phyloP scores from a whole-genome alignment of 2,888 invertebrate species.

The Laspeyria flexula region DNA sequence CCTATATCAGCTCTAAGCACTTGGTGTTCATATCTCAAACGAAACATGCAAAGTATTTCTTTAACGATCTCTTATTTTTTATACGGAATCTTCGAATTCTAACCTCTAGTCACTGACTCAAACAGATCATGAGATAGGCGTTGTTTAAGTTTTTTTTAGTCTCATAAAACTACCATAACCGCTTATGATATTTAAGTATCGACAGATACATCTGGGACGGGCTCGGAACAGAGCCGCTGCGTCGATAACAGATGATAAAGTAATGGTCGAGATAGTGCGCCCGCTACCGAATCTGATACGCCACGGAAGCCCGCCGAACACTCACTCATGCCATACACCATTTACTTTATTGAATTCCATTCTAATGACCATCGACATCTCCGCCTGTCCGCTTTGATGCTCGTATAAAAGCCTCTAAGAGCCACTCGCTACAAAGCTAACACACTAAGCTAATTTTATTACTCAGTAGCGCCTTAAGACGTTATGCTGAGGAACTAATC shows the following conservation, averaged over 20 bases:
- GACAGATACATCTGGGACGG: conserved; percentile 72
- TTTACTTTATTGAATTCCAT: conserved; percentile 74
- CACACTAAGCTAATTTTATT: conserved; percentile 62
- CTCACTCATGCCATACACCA: conserved; percentile 62
- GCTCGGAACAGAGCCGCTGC: conserved; percentile 49
- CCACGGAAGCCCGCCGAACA: conserved; percentile 68
- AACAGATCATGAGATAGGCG: conserved; percentile 69
- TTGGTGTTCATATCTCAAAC: conserved; percentile 57
- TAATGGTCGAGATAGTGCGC: conserved; percentile 70
- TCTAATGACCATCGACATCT: conserved; percentile 69
- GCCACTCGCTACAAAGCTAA: conserved; percentile 30
- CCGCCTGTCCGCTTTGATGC: conserved; percentile 31
- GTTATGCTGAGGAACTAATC: conserved; percentile 63
- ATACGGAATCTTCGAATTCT: conserved; percentile 68
- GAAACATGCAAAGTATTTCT: conserved; percentile 68
- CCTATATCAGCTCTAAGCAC: conserved; percentile 13
- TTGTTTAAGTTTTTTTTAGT: conserved; percentile 67
- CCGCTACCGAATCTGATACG: conserved; percentile 79
- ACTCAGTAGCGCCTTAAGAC: conserved; percentile 50
- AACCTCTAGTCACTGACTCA: conserved; percentile 68
- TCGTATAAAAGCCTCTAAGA: conserved; percentile 29
- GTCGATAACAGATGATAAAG: conserved; percentile 79
- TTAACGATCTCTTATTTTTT: conserved; percentile 64
- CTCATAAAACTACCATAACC: conserved; percentile 72
- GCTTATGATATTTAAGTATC: conserved; percentile 72